These are phyloP conservation scores for Cariama cristata DNA, from an alignment of 2,113 vertebrate species.

Conservation along the genomic window DNA sequence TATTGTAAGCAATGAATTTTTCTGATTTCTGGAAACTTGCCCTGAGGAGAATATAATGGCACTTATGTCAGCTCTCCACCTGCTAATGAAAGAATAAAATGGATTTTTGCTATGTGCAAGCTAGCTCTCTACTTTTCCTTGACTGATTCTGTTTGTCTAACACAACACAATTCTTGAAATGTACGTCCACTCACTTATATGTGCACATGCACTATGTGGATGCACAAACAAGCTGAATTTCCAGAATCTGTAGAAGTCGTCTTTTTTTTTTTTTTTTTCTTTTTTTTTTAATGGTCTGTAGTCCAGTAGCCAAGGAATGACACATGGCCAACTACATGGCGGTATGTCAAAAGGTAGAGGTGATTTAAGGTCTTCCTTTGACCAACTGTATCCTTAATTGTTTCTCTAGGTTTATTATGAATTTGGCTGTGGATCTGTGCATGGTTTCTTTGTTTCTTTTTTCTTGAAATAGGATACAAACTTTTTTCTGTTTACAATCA, in stretches of 20 bases:
- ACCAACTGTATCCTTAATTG: not conserved
- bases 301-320: not conserved
- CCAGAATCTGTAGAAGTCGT: not conserved
- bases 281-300: not conserved
- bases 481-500: rapidly evolving
- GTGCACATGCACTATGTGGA: not conserved
- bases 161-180: not conserved
- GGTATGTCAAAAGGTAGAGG: not conserved
- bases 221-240: rapidly evolving
- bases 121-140: not conserved
- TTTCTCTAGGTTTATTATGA: not conserved
- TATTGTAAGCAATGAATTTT: not conserved
- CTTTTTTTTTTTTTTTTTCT: not conserved
- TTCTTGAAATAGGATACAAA: not conserved
- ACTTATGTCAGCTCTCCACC: not conserved
- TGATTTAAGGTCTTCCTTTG: not conserved
- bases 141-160: not conserved
- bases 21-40: not conserved
- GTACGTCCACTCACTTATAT: not conserved
- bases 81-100: not conserved
- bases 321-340: too few relatives aligned
- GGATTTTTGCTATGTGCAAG: not conserved
- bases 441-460: not conserved
- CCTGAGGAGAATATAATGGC: not conserved
- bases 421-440: not conserved